Percentiles rank a stretch among this genome's conserved stretches.
Evolutionary conservation across 23 tunicate species (phyloP).

Genomic region (Styela plicata): DNA sequence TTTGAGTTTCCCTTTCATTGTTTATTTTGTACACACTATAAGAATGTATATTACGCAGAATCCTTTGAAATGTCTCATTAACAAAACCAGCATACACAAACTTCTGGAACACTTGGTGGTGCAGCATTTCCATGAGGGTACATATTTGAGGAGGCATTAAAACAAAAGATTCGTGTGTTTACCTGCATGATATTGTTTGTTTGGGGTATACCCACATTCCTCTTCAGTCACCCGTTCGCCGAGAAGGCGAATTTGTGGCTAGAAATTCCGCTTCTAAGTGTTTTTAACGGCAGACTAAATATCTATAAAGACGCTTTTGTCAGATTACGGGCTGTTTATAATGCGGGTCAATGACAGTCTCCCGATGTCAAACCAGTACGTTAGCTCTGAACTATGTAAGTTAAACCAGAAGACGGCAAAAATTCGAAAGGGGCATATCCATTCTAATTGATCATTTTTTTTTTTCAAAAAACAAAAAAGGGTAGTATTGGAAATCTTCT

Average conservation of each 20-base stretch:
- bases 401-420: too few relatives aligned
- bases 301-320: constrained; percentile 11
- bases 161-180: too few relatives aligned
- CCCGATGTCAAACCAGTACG: constrained; percentile 13
- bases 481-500: too few relatives aligned
- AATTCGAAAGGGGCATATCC: too few relatives aligned
- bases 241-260: background rate
- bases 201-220: background rate
- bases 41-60: background rate
- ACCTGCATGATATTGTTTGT: background rate
- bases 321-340: constrained; percentile 28
- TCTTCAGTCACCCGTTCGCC: background rate
- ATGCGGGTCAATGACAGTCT: background rate
- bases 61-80: background rate
- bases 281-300: constrained; percentile 21
- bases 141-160: too few relatives aligned
- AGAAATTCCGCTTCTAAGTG: background rate
- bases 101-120: too few relatives aligned
- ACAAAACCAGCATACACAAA: background rate
- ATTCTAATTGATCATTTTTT: too few relatives aligned
- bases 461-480: too few relatives aligned
- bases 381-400: too few relatives aligned
- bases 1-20: too few relatives aligned
- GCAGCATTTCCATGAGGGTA: too few relatives aligned
- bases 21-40: background rate